Percentiles rank a stretch among this genome's conserved stretches.
Conservation (phyloP, 2,888 invertebrate genomes). For the Dyspetes luteomarginatus region DNA sequence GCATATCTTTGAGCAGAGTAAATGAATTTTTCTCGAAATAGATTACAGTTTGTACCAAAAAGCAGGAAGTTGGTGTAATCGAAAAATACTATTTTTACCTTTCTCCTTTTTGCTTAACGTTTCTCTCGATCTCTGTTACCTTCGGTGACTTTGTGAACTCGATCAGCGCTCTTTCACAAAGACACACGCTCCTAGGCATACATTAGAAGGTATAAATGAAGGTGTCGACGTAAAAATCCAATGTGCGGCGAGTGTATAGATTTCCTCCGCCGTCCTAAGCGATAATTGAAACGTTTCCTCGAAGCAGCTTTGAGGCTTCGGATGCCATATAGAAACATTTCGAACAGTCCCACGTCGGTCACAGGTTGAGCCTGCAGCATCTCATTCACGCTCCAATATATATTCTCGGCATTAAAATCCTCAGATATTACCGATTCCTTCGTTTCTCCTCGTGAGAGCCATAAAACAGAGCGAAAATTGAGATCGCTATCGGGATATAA, state of each 20-base stretch:
- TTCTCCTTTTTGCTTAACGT: slow-evolving; percentile 9
- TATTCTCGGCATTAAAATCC: slow-evolving; percentile 13
- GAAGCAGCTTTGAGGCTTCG: slow-evolving; percentile 28
- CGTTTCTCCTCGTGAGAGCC: slow-evolving; percentile 55
- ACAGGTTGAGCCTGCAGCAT: slow-evolving; percentile 25
- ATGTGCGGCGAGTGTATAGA: slow-evolving; percentile 21
- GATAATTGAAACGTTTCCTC: slow-evolving; percentile 68
- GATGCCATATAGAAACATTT: slow-evolving; percentile 27
- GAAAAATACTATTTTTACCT: slow-evolving; percentile 27
- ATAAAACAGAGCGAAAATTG: slow-evolving; percentile 68
- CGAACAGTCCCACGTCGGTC: slow-evolving; percentile 15
- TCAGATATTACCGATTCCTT: slow-evolving; percentile 27
- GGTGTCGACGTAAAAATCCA: slow-evolving; percentile 68
- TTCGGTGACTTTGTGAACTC: slow-evolving; percentile 44
- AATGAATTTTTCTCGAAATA: no score
- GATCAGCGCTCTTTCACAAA: not conserved
- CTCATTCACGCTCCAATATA: slow-evolving; percentile 24
- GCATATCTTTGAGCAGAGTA: no score
- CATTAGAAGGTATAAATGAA: slow-evolving; percentile 44
- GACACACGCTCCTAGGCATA: slow-evolving; percentile 27
- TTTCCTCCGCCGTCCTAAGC: slow-evolving; percentile 41
- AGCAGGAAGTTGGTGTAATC: not conserved
- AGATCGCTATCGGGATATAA: slow-evolving; percentile 69
- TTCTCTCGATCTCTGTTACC: slow-evolving; percentile 41
- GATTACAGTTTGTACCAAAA: no score